phyloP scores from a whole-genome alignment of 1,140 invertebrate genomes.

The Drosophila obscura region DNA sequence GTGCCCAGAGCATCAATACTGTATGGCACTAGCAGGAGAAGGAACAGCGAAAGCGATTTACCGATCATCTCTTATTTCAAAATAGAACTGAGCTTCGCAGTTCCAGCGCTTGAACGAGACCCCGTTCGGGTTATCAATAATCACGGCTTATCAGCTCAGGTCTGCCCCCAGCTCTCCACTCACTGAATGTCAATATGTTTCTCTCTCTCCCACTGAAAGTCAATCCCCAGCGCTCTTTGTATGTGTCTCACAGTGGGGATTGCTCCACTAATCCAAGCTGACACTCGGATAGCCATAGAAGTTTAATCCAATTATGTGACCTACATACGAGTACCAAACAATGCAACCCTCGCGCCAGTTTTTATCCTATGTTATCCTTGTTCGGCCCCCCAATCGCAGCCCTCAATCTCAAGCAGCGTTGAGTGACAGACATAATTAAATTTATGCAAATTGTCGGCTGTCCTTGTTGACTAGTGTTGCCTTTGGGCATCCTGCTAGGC shows the following conservation, averaged over 20 bases:
- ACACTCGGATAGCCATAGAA: conserved; percentile 22
- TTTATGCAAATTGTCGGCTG: conserved; percentile 54
- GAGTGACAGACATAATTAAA: conserved; percentile 33
- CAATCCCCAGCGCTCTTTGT: not conserved
- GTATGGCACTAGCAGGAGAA: conserved; percentile 2
- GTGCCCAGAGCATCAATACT: conserved; percentile 9
- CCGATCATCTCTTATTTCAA: conserved; percentile 16
- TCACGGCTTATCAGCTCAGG: conserved; percentile 25
- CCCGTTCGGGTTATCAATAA: conserved; percentile 7
- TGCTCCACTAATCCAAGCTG: conserved; percentile 26
- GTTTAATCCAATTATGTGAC: conserved; percentile 47
- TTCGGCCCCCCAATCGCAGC: conserved; percentile 24
- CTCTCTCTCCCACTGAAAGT: not conserved
- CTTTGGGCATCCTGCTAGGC: too few relatives aligned
- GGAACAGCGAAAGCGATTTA: not conserved
- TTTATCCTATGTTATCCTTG: conserved; percentile 15
- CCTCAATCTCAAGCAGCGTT: conserved; percentile 25
- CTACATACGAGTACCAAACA: conserved; percentile 8
- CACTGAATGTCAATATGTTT: too few relatives aligned
- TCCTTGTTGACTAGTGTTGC: conserved; percentile 35
- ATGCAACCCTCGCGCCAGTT: conserved; percentile 15
- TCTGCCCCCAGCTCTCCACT: not conserved
- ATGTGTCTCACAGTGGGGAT: not conserved
- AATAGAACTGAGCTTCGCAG: conserved; percentile 16
- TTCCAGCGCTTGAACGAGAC: too few relatives aligned